Conservation (phyloP, 92 coral and sea anemone species). For the Epizoanthus ramosus region DNA sequence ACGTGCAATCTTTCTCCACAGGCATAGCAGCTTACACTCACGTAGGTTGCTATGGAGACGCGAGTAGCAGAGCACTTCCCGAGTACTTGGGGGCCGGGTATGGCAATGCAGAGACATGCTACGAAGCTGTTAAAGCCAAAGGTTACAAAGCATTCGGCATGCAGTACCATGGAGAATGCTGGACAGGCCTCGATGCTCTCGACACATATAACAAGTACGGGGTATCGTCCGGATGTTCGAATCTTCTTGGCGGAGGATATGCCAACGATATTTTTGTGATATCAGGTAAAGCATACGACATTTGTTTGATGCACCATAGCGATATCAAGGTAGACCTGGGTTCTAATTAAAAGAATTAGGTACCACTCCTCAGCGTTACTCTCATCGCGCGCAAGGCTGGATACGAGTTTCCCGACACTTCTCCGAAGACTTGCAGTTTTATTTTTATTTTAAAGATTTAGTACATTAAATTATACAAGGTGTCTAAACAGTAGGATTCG, state of each 20-base stretch:
- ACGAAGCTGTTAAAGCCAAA: background rate
- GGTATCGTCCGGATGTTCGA: background rate
- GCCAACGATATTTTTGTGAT: slow-evolving; percentile 34
- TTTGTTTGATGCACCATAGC: background rate
- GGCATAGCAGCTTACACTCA: slow-evolving; percentile 14
- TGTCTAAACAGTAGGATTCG: no score
- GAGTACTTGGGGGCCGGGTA: background rate
- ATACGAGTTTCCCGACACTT: no score
- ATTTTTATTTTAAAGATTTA: no score
- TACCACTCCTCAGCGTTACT: no score
- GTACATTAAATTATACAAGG: no score
- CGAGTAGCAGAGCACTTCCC: background rate
- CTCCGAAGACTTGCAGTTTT: no score
- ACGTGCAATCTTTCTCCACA: background rate
- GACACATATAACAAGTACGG: slow-evolving; percentile 11
- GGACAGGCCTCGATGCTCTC: slow-evolving; percentile 27
- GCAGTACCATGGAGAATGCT: slow-evolving; percentile 33
- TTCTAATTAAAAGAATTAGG: no score
- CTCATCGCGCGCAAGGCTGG: no score
- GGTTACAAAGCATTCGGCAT: slow-evolving; percentile 35
- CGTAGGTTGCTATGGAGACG: slow-evolving; percentile 13
- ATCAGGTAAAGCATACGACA: slow-evolving; percentile 1
- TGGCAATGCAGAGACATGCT: slow-evolving; percentile 28
- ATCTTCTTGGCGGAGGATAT: slow-evolving; percentile 14
- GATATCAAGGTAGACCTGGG: no score